Evolutionary conservation across 2,888 invertebrate genomes (phyloP).

Genomic region (Mythimna impura): DNA sequence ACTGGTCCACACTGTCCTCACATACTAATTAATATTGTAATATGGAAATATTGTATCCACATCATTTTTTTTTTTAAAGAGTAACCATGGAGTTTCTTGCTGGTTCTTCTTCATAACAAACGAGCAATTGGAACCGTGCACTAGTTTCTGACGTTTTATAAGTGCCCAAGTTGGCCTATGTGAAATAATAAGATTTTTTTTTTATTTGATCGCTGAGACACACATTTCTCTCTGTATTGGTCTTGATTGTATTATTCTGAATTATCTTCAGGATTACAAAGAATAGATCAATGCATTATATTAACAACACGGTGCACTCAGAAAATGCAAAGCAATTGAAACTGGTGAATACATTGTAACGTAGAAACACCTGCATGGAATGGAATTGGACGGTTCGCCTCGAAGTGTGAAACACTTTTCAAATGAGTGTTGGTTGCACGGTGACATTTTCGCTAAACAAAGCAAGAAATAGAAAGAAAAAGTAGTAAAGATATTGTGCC

Average conservation of each 20-base stretch:
- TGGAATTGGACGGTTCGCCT: not conserved
- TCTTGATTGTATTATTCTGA: not conserved
- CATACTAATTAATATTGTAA: too few relatives aligned
- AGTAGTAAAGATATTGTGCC: not conserved
- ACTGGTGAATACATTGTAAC: not conserved
- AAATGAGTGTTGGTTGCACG: not conserved
- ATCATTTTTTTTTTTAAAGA: too few relatives aligned
- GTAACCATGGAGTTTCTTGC: too few relatives aligned
- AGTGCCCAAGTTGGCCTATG: too few relatives aligned
- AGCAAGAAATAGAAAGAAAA: not conserved
- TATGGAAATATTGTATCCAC: too few relatives aligned
- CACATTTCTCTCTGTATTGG: not conserved
- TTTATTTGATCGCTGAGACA: too few relatives aligned
- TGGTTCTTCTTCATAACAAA: too few relatives aligned
- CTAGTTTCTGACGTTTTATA: too few relatives aligned
- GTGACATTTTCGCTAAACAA: not conserved
- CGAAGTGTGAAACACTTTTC: not conserved
- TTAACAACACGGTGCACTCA: not conserved
- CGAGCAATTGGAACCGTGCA: too few relatives aligned
- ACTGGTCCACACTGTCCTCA: too few relatives aligned
- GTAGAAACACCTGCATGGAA: not conserved
- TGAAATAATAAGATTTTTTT: too few relatives aligned
- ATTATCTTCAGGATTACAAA: not conserved
- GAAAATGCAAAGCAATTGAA: constrained; percentile 10
- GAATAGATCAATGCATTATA: not conserved